A percentile compares a stretch with the other conserved stretches of the same genome.
These are phyloP conservation scores for Rhodinocichla rosea DNA, from an alignment of 2,113 vertebrate genomes.

Conservation along the genomic window DNA sequence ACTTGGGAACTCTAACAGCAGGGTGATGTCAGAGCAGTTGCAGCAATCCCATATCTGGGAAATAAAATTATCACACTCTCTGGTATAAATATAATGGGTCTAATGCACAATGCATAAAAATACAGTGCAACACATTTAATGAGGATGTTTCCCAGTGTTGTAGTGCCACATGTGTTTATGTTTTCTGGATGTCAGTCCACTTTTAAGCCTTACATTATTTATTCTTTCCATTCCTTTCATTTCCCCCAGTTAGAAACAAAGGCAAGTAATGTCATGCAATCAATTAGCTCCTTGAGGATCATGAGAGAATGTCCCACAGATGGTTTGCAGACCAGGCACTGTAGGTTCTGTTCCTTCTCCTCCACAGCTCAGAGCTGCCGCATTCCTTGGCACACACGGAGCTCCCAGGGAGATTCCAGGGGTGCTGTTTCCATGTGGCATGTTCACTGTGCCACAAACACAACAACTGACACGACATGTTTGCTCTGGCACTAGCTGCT, in stretches of 20 bases:
- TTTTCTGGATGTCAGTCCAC: neutral
- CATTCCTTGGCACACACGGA: neutral
- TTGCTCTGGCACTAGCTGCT: neutral
- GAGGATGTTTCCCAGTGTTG: neutral
- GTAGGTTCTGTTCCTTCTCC: neutral
- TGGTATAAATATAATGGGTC: neutral
- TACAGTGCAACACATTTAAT: neutral
- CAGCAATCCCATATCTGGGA: neutral
- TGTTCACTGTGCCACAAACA: neutral
- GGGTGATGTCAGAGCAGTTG: neutral
- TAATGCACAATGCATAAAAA: neutral
- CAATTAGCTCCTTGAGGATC: neutral
- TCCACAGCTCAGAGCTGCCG: neutral
- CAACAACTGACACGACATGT: rapidly evolving
- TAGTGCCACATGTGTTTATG: neutral
- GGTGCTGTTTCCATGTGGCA: neutral
- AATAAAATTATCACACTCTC: neutral
- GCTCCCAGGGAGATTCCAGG: neutral
- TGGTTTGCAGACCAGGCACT: neutral
- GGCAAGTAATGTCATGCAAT: neutral
- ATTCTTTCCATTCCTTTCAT: neutral
- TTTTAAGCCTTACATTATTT: neutral
- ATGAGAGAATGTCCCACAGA: neutral
- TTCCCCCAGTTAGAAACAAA: neutral
- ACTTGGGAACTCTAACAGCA: neutral